These are phyloP conservation scores for Octopus sinensis DNA, from an alignment of 1,140 invertebrate genomes.

Conservation along the genomic window DNA sequence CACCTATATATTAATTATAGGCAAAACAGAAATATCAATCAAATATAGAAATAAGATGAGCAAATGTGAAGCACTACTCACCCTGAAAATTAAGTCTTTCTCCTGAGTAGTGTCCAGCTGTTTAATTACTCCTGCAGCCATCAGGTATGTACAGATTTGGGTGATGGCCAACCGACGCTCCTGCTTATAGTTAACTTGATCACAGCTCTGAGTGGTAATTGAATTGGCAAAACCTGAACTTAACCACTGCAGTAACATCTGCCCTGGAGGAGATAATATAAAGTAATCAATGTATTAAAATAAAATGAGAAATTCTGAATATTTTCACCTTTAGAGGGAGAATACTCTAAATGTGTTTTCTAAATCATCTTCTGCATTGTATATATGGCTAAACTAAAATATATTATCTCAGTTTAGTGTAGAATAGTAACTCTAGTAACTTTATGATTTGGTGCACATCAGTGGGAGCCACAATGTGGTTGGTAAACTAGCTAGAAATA, in stretches of 20 bases:
- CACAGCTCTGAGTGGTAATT: constrained; percentile 30
- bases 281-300: background rate
- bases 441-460: background rate
- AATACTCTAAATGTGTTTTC: background rate
- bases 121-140: constrained; percentile 80
- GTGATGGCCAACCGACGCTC: constrained; percentile 73
- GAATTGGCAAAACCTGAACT: constrained; percentile 72
- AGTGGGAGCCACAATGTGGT: background rate
- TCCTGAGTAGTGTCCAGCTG: constrained; percentile 72
- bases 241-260: constrained; percentile 87
- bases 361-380: background rate
- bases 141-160: constrained; percentile 83
- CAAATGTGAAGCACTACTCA: constrained; percentile 57
- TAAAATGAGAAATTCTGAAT: background rate
- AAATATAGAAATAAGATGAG: background rate
- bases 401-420: background rate
- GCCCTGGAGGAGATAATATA: constrained; percentile 63
- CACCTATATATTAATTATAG: no score
- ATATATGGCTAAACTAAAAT: background rate
- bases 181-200: constrained; percentile 66
- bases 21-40: background rate
- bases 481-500: no score
- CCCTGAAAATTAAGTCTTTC: constrained; percentile 71
- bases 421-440: background rate
- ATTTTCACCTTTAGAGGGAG: background rate